Base-by-base conservation (phyloP, 2,888 invertebrate genomes). In the Endotricha flammealis region DNA sequence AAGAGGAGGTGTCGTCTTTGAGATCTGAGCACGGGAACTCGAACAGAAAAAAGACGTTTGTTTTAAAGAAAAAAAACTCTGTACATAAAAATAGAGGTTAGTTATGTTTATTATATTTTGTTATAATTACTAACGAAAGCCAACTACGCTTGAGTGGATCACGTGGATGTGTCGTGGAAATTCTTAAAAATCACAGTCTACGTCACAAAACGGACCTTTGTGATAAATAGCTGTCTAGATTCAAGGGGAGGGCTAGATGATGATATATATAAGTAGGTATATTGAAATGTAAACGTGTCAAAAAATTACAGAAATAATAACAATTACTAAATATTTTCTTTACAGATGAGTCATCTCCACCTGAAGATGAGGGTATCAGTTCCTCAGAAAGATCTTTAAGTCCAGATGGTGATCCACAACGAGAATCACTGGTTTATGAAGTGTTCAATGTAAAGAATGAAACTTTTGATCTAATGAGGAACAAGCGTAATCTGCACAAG, bases 331-430 rank as follows among this genome's bases (percentile, higher is more conserved):
- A n/a, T n/a, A n/a, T 30, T 31, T 36, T 39, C 41, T 11, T 83
- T 81, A 2, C 61, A 90, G 90, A 87, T 56, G 90, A 89, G 58
- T 91, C 92, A 25, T 92, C 93, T 4, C 93, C 94, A 48, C 93
- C 93, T 23, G 95, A 95, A 77, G 95, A 95, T 61, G 95, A 95
- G 86, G 95, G 95, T 4, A 95, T 95, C 49, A 95, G 94, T 58
- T 95, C 95, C 5, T 95, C 95, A 0, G 95, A 95, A 64, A 87
- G 92, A 49, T 94, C 94, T 24, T 80, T 93, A 27, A 93, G 92
- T 42, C 93, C 94, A 0, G 93, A 93, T 61, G 90, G 90, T 17
- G 90, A 90, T 44, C 74, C 83, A 1, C 90, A 90, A 64, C 75
- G 88, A 44, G 89, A 90, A 45, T 83, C 90, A 0, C 81, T 89